phyloP scores from a whole-genome alignment of 2,797 vertebrate species.

The Heterohyrax brucei region DNA sequence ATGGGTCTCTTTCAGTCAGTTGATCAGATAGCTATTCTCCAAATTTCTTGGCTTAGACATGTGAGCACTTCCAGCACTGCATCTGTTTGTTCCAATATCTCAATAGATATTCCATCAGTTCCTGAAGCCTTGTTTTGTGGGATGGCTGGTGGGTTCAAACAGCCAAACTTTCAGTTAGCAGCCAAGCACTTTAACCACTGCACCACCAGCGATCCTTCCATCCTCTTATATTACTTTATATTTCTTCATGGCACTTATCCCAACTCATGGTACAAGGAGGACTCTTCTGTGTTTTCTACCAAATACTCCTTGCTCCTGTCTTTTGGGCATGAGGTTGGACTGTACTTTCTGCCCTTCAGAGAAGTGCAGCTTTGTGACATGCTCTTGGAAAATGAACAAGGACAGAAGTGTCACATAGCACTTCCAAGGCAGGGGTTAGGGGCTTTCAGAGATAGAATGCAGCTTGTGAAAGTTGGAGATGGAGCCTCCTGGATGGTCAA shows the following conservation, averaged over 20 bases:
- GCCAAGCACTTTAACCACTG: no score
- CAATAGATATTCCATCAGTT: no score
- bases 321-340: neutral
- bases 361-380: neutral
- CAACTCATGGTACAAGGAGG: neutral
- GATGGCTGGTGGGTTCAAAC: neutral
- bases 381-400: neutral
- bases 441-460: neutral
- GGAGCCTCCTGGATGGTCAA: neutral
- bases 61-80: no score
- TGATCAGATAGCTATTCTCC: no score
- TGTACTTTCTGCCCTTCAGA: neutral
- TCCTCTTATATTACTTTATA: neutral
- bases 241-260: neutral
- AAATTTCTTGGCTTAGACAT: no score
- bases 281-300: neutral
- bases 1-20: no score
- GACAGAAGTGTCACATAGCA: neutral
- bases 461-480: neutral
- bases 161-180: neutral
- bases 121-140: neutral
- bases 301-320: neutral
- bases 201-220: neutral
- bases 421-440: neutral
- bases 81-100: no score